phyloP scores from a whole-genome alignment of 2,888 invertebrate species.

The Dasysyrphus albostriatus region DNA sequence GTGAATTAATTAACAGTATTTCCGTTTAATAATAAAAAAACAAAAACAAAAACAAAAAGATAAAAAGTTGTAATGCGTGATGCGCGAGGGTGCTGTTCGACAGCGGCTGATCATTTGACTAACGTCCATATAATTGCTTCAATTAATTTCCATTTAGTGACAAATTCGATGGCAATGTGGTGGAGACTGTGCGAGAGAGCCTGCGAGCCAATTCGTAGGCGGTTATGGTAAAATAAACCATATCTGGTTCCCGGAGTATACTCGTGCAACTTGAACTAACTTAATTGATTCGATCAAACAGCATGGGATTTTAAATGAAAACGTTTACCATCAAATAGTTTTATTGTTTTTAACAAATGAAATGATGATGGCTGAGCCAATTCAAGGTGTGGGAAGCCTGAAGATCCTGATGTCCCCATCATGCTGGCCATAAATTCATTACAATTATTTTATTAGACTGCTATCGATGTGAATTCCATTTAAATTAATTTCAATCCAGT shows the following conservation, averaged over 20 bases:
- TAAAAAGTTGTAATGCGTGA: slow-evolving; percentile 32
- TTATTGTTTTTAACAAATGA: slow-evolving; percentile 15
- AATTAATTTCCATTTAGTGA: slow-evolving; percentile 75
- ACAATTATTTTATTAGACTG: slow-evolving; percentile 27
- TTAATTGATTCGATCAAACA: slow-evolving; percentile 67
- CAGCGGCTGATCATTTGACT: slow-evolving; percentile 66
- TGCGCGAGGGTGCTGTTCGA: slow-evolving; percentile 55
- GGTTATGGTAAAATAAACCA: slow-evolving; percentile 68
- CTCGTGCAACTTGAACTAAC: slow-evolving; percentile 7
- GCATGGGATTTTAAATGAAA: slow-evolving; percentile 67
- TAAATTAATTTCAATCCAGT: slow-evolving; percentile 54
- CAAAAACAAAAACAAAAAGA: slow-evolving; percentile 20
- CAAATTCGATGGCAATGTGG: slow-evolving; percentile 51
- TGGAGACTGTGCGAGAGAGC: background rate
- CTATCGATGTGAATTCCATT: slow-evolving; percentile 44
- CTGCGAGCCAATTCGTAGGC: slow-evolving; percentile 49
- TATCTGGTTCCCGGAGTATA: slow-evolving; percentile 28
- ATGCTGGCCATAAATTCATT: slow-evolving; percentile 22
- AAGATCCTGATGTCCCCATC: slow-evolving; percentile 5
- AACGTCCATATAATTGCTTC: slow-evolving; percentile 62
- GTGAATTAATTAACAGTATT: slow-evolving; percentile 54
- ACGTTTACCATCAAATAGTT: slow-evolving; percentile 30
- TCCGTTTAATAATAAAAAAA: slow-evolving; percentile 9
- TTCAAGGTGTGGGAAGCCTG: slow-evolving; percentile 35
- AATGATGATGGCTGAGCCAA: background rate